Evolutionary conservation across 2,888 invertebrate species (phyloP), one percentile per base, ranked within the genome.

Genomic region (Diaphora mendica): DNA sequence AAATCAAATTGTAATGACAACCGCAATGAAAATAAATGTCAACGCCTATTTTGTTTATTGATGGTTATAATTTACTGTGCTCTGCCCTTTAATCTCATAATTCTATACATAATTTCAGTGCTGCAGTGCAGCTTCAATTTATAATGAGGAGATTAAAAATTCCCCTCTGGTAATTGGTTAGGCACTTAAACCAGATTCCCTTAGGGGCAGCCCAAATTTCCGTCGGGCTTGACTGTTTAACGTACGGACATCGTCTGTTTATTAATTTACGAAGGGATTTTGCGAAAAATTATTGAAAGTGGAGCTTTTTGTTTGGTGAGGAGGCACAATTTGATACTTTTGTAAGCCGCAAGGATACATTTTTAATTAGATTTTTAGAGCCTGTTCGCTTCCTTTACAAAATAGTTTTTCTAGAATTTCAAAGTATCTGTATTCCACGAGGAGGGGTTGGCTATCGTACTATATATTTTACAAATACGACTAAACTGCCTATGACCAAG

Each of bases 111-210:
- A 92, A 93, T 92, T 91, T 91, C 89, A 82, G 84, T 84, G 86
- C 86, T n/a, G n/a, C n/a, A n/a, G n/a, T n/a, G n/a, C n/a, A n/a
- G n/a, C 89, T 90, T 87, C 91, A 89, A 88, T 84, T 90, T 89
- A 90, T 92, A 92, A 93, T 92, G 90, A 92, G 89, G 81, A 91
- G 90, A 93, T 93, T 92, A 91, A 92, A 92, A 91, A 91, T 90
- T 91, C 90, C 88, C 86, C 85, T 88, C 86, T 88, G 89, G 87
- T 90, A 90, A 91, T 93, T 91, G 87, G 87, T 88, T 88, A 84
- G 90, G 87, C 88, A 87, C 86, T 91, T 88, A 83, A 87, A 89
- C 83, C 88, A 89, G 89, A 90, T 90, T 91, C 89, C 85, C 85
- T 91, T 70, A 68, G 71, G 77, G 79, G 78, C 74, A 79, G 82